A percentile compares a stretch with the other conserved stretches of the same genome.
Conservation (phyloP, 1,140 invertebrate genomes). For the Melanaphis sacchari region DNA sequence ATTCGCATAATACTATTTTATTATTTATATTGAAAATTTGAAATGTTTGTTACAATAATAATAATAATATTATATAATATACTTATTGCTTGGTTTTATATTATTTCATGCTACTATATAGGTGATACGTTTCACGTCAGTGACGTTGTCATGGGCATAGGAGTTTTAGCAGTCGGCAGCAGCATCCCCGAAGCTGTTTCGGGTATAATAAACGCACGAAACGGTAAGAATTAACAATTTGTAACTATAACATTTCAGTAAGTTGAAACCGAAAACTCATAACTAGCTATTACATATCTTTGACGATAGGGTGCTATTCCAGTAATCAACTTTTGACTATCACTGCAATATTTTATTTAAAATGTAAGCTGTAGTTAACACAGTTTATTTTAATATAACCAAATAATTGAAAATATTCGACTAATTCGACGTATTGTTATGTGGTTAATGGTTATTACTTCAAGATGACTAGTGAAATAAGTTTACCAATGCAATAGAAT, state of each 20-base stretch:
- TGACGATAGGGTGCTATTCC: no score
- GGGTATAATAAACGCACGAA: constrained; percentile 78
- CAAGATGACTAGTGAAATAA: no score
- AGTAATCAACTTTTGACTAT: no score
- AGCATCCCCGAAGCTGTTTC: constrained; percentile 89
- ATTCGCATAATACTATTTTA: not conserved
- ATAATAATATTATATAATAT: not conserved
- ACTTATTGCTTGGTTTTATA: not conserved
- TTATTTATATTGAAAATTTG: not conserved
- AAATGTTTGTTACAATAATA: not conserved
- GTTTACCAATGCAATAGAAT: no score
- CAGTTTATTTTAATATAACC: no score
- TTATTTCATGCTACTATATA: constrained; percentile 60
- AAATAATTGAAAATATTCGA: no score
- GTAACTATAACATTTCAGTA: not conserved
- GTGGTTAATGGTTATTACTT: no score
- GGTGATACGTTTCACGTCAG: constrained; percentile 78
- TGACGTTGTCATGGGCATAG: constrained; percentile 89
- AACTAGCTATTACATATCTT: no score
- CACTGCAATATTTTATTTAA: no score
- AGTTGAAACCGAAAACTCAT: no score
- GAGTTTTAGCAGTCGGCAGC: constrained; percentile 84
- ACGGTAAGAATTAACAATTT: constrained; percentile 63
- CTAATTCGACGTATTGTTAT: no score
- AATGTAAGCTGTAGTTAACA: no score